Evolutionary conservation across 2,888 invertebrate genomes (phyloP).

Genomic region (Clusia tigrina): DNA sequence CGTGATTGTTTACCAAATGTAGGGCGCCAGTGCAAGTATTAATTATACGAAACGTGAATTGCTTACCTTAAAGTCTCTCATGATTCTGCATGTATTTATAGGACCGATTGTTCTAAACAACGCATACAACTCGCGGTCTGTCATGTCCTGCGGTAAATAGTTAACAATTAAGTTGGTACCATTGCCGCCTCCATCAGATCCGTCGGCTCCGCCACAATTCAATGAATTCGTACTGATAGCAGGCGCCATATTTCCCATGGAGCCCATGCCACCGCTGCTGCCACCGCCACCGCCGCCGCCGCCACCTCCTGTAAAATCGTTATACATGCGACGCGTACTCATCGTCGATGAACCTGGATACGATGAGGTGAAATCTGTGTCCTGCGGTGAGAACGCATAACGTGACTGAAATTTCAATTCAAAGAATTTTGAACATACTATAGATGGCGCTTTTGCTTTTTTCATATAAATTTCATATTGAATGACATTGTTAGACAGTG

Average conservation of each 20-base stretch:
- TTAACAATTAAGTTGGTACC: slow-evolving; percentile 92
- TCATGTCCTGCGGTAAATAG: slow-evolving; percentile 93
- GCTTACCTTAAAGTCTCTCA: slow-evolving; percentile 85
- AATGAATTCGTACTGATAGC: slow-evolving; percentile 55
- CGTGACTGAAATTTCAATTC: slow-evolving; percentile 64
- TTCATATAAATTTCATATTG: slow-evolving; percentile 42
- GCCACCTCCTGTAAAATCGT: slow-evolving; percentile 57
- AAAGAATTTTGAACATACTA: slow-evolving; percentile 54
- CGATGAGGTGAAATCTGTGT: slow-evolving; percentile 64
- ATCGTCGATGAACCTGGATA: slow-evolving; percentile 61
- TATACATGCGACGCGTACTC: slow-evolving; percentile 60
- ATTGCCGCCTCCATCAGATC: slow-evolving; percentile 48
- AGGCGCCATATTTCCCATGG: slow-evolving; percentile 53
- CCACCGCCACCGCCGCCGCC: slow-evolving; percentile 47
- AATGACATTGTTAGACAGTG: slow-evolving; percentile 34
- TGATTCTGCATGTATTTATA: slow-evolving; percentile 88
- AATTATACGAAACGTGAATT: too few species aligned
- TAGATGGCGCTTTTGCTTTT: slow-evolving; percentile 55
- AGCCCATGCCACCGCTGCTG: slow-evolving; percentile 43
- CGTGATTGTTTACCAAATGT: too few species aligned
- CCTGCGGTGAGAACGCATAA: slow-evolving; percentile 66
- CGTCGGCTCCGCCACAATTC: slow-evolving; percentile 51
- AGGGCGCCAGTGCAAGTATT: too few species aligned
- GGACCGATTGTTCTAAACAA: slow-evolving; percentile 90
- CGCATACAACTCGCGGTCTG: slow-evolving; percentile 87